phyloP scores from a whole-genome alignment of 2,888 invertebrate genomes.

The Drosophila imparisetae region DNA sequence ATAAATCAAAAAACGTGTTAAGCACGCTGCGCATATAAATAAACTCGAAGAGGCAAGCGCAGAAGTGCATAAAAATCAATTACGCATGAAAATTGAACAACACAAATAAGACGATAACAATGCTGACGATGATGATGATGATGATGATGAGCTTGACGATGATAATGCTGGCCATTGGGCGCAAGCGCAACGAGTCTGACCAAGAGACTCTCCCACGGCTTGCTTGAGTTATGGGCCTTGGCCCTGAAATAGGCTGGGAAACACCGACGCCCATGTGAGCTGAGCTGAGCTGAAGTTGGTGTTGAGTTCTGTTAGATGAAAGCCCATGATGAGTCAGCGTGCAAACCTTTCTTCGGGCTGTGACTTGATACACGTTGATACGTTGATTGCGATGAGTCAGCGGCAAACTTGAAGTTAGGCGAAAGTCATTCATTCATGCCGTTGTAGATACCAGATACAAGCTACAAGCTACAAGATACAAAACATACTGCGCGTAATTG shows the following conservation, averaged over 20 bases:
- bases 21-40: slow-evolving; percentile 67
- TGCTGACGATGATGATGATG: slow-evolving; percentile 10
- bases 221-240: slow-evolving; percentile 36
- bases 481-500: slow-evolving; percentile 41
- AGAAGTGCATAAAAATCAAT: slow-evolving; percentile 74
- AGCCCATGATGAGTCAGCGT: slow-evolving; percentile 50
- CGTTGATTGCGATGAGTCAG: slow-evolving; percentile 38
- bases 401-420: slow-evolving; percentile 62
- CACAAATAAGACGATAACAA: background rate
- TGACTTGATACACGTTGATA: slow-evolving; percentile 28
- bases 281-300: background rate
- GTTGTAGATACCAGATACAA: slow-evolving; percentile 27
- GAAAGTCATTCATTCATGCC: slow-evolving; percentile 65
- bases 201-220: slow-evolving; percentile 23
- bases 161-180: background rate
- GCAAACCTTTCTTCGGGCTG: slow-evolving; percentile 50
- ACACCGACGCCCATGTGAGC: slow-evolving; percentile 18
- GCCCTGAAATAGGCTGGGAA: slow-evolving; percentile 14
- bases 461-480: slow-evolving; percentile 24
- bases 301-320: slow-evolving; percentile 45
- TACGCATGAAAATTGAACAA: slow-evolving; percentile 74
- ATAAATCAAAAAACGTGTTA: slow-evolving; percentile 60
- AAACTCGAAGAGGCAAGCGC: slow-evolving; percentile 4
- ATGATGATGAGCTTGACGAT: background rate
- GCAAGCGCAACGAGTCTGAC: background rate